Conservation (phyloP, 2,113 vertebrate genomes). For the Miniopterus natalensis region DNA sequence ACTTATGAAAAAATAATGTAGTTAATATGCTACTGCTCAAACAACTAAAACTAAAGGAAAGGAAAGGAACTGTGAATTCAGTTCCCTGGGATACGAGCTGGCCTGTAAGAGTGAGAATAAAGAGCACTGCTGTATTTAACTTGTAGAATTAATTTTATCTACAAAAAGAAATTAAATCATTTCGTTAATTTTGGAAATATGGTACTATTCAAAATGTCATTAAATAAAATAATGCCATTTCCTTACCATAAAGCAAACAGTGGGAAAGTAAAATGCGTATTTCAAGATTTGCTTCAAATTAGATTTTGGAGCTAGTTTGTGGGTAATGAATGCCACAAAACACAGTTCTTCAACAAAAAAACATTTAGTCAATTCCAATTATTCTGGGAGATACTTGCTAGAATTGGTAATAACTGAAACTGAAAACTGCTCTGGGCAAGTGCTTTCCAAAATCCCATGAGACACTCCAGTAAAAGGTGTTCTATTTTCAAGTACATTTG, state of each 20-base stretch:
- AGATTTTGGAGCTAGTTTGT: slow-evolving; percentile 59
- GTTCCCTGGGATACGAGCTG: slow-evolving; percentile 5
- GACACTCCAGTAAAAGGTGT: slow-evolving; percentile 13
- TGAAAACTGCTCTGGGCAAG: neutral
- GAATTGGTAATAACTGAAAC: slow-evolving; percentile 57
- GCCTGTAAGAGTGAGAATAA: neutral
- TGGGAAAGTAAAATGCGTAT: slow-evolving; percentile 21
- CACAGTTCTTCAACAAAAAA: slow-evolving; percentile 43
- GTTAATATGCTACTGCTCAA: slow-evolving; percentile 46
- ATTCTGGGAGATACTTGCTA: neutral
- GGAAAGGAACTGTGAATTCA: neutral
- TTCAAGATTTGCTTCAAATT: slow-evolving; percentile 72
- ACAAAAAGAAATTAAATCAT: slow-evolving; percentile 56
- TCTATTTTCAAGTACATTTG: slow-evolving; percentile 38
- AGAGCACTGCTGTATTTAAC: slow-evolving; percentile 45
- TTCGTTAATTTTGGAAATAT: slow-evolving; percentile 50
- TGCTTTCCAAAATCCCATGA: slow-evolving; percentile 42
- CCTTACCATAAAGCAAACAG: slow-evolving; percentile 52
- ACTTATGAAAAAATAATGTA: slow-evolving; percentile 24
- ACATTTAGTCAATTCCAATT: slow-evolving; percentile 33
- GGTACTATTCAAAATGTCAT: slow-evolving; percentile 49
- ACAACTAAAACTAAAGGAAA: neutral
- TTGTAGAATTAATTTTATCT: slow-evolving; percentile 54
- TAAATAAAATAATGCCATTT: slow-evolving; percentile 66
- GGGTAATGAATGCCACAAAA: slow-evolving; percentile 47